Evolutionary conservation across 35 echinoderm and acorn worm species (phyloP).

Genomic region (Ptychodera flava): DNA sequence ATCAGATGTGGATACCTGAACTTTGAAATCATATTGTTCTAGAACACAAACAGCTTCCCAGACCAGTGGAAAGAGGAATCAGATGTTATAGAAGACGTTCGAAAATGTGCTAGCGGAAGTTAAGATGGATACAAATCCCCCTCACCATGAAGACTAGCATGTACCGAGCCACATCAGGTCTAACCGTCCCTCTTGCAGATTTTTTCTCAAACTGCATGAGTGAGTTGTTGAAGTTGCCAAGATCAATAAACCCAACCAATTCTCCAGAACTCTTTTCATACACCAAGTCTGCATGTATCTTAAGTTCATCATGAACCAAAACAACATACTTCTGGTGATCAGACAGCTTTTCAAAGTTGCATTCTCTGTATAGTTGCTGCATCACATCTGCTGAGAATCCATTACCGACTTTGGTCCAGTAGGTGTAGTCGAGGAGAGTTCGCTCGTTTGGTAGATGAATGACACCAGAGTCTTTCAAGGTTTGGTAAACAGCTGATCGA

Average conservation of each 20-base stretch:
- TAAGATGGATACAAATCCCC: neutral
- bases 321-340: neutral
- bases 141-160: conserved; percentile 19
- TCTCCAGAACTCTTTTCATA: neutral
- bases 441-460: conserved; percentile 23
- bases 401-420: conserved; percentile 10
- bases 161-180: neutral
- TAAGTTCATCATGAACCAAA: conserved; percentile 15
- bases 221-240: conserved; percentile 6
- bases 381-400: neutral
- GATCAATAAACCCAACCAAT: conserved; percentile 9
- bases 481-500: conserved; percentile 10
- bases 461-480: conserved; percentile 17
- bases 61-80: conserved; percentile 20
- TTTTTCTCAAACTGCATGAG: neutral
- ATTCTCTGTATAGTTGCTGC: neutral
- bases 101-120: conserved; percentile 21
- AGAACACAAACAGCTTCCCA: conserved; percentile 14
- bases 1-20: conserved; percentile 19
- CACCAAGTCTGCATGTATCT: conserved; percentile 20
- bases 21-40: conserved; percentile 5
- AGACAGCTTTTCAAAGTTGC: neutral
- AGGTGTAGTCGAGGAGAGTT: conserved; percentile 24
- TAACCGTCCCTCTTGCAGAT: neutral
- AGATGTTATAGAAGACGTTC: conserved; percentile 13